Evolutionary conservation across 1,140 invertebrate species (phyloP), one percentile per base, ranked within the genome.

Genomic region (Lanistes nyassanus): DNA sequence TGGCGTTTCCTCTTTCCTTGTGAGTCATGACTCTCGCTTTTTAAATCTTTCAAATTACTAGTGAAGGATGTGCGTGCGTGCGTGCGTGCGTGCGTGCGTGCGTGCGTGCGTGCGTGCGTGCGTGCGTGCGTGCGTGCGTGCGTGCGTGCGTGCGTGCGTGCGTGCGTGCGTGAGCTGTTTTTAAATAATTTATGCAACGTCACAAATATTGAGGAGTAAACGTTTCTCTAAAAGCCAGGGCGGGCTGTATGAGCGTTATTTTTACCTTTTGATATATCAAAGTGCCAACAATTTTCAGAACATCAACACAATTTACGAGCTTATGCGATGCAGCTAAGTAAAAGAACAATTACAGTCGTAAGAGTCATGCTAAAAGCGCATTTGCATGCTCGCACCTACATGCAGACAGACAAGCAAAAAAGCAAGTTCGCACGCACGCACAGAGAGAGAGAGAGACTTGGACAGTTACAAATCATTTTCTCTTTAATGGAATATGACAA

Each of bases 41-140:
- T n/a, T n/a, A n/a, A n/a, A n/a, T n/a, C n/a, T n/a, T 62, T 23
- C n/a, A 31, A 26, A 31, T 26, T 23, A 26, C 23, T 65, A 37
- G 34, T 31, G 7, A 37, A 16, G 62, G 34, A 36, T 26, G 62
- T 65, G 62, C 39, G n/a, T 65, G 62, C 39, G n/a, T 65, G 9
- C 7, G 31, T 62, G 58, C 34, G 58, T 62, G 58, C 34, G 58
- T 62, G 58, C 34, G 58, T 62, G 58, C 3, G 58, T n/a, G 58
- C 34, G 58, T 66, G 64, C 39, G 64, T 34, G 64, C 39, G 64
- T 66, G 64, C 39, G 64, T 66, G 64, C 39, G 64, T 66, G 64
- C 39, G 64, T 66, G 3, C 6, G 64, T 66, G 9, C 5, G 64
- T 66, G 64, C 39, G 64, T 34, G 64, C 39, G 64, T 66, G 64